phyloP scores from a whole-genome alignment of 2,888 invertebrate species.

The Zhuqinia jingwanae region DNA sequence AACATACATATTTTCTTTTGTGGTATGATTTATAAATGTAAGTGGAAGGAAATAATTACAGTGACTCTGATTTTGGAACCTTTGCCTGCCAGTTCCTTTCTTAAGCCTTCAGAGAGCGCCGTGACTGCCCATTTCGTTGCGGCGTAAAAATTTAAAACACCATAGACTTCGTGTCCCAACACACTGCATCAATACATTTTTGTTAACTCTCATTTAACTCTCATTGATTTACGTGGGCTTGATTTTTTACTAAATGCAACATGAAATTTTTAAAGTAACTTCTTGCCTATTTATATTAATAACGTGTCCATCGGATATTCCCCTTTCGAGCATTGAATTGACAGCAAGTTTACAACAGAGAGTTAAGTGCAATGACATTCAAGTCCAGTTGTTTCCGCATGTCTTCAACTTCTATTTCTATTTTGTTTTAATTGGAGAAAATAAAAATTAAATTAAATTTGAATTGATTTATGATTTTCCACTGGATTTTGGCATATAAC shows the following conservation, averaged over 20 bases:
- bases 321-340: constrained; percentile 67
- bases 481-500: not conserved
- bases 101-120: constrained; percentile 82
- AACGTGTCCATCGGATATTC: constrained; percentile 70
- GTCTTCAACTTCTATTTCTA: constrained; percentile 68
- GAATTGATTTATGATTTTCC: too few relatives aligned
- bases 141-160: constrained; percentile 82
- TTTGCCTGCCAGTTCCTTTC: constrained; percentile 82
- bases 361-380: constrained; percentile 68
- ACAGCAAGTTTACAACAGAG: constrained; percentile 65
- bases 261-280: too few relatives aligned
- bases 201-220: too few relatives aligned
- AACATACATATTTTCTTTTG: too few relatives aligned
- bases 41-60: constrained; percentile 60
- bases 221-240: too few relatives aligned
- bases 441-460: not conserved
- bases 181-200: constrained; percentile 80
- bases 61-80: constrained; percentile 81
- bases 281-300: constrained; percentile 70
- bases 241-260: not conserved
- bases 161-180: constrained; percentile 80
- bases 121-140: constrained; percentile 84
- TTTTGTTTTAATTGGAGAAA: not conserved
- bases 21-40: too few relatives aligned
- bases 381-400: constrained; percentile 72